phyloP scores from a whole-genome alignment of 2,888 invertebrate species.

The Hylaea fasciaria region DNA sequence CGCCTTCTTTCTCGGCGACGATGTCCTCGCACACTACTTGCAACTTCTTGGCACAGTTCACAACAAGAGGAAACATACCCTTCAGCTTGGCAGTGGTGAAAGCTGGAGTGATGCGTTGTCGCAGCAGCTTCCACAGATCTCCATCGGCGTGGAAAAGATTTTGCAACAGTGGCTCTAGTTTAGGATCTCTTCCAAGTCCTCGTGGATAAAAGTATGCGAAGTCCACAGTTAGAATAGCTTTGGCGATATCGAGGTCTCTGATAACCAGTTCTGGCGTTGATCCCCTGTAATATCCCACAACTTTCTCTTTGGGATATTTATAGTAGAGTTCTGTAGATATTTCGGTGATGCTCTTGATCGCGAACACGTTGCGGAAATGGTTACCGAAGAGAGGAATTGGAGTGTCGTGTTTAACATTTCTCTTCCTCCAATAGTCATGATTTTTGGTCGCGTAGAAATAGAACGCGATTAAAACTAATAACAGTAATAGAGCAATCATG shows the following conservation, averaged over 20 bases:
- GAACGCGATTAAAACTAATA: constrained; percentile 42
- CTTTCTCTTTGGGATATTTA: constrained; percentile 65
- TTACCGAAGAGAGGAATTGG: constrained; percentile 66
- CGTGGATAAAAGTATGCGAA: constrained; percentile 63
- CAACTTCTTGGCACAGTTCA: constrained; percentile 65
- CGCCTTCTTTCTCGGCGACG: constrained; percentile 52
- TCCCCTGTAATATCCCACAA: constrained; percentile 66
- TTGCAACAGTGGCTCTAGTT: constrained; percentile 55
- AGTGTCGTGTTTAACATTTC: constrained; percentile 62
- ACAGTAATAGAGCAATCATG: constrained; percentile 45
- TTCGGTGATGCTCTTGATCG: constrained; percentile 53
- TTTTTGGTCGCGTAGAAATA: constrained; percentile 61
- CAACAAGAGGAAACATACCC: constrained; percentile 71
- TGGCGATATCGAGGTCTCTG: constrained; percentile 62
- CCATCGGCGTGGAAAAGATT: constrained; percentile 67
- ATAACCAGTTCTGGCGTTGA: constrained; percentile 62
- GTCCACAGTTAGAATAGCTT: constrained; percentile 58
- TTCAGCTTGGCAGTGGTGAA: constrained; percentile 70
- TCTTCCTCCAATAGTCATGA: constrained; percentile 62
- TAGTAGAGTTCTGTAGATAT: constrained; percentile 57
- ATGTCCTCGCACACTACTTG: constrained; percentile 48
- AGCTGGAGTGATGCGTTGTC: constrained; percentile 68
- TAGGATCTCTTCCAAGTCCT: constrained; percentile 54
- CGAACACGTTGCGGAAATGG: constrained; percentile 54
- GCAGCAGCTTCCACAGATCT: constrained; percentile 66